Evolutionary conservation across 1,140 invertebrate species (phyloP).

Genomic region (Campoletis sonorensis): DNA sequence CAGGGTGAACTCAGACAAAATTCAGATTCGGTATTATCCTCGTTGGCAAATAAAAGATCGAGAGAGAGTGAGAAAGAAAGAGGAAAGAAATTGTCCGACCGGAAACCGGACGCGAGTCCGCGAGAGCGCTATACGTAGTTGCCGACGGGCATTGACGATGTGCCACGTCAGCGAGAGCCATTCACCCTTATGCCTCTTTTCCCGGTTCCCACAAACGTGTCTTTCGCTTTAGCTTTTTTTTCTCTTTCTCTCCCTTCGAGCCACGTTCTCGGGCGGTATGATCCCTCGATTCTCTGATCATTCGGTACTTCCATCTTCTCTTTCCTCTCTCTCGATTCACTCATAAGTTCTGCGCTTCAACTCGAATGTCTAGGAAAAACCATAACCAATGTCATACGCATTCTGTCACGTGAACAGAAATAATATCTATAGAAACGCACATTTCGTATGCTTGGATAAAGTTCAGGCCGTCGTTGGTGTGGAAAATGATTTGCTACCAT

Average conservation of each 20-base stretch:
- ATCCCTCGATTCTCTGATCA: constrained; percentile 16
- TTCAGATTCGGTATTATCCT: constrained; percentile 32
- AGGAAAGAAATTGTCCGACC: constrained; percentile 63
- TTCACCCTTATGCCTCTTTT: constrained; percentile 58
- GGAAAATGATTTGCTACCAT: constrained; percentile 40
- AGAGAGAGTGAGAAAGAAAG: constrained; percentile 42
- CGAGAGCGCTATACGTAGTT: constrained; percentile 34
- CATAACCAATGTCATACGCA: constrained; percentile 6
- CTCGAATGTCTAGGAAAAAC: constrained; percentile 10
- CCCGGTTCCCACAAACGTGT: constrained; percentile 40
- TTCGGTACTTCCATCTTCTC: constrained; percentile 16
- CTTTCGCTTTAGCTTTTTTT: constrained; percentile 22
- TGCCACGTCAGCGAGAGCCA: constrained; percentile 66
- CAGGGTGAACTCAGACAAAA: constrained; percentile 51
- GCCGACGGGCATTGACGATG: constrained; percentile 52
- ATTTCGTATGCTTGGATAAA: not conserved
- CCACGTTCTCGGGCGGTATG: not conserved
- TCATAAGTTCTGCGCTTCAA: constrained; percentile 14
- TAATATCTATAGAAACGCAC: constrained; percentile 16
- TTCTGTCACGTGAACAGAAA: constrained; percentile 6
- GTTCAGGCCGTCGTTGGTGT: constrained; percentile 1
- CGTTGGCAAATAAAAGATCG: constrained; percentile 32
- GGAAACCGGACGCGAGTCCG: constrained; percentile 61
- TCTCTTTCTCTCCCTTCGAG: not conserved
- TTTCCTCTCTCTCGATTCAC: constrained; percentile 12